Conservation (phyloP, 2,888 invertebrate species). For the Hirtodrosophila trivittata region DNA sequence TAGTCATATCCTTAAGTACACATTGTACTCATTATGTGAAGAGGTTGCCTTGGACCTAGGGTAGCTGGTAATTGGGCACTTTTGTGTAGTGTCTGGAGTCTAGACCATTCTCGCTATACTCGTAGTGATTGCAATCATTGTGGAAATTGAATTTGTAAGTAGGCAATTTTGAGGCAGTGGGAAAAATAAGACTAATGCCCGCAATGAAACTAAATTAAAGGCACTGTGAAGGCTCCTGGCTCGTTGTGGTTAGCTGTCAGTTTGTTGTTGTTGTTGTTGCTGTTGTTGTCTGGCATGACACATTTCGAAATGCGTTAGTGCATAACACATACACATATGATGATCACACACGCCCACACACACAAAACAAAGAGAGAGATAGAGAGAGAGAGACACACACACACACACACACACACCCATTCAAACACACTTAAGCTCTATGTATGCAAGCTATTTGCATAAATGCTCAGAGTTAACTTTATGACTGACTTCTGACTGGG, state of each 20-base stretch:
- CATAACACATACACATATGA: constrained; percentile 11
- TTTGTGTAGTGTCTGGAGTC: not conserved
- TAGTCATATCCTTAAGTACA: too few species aligned
- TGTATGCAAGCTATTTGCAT: constrained; percentile 53
- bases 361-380: not conserved
- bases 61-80: constrained; percentile 1
- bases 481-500: constrained; percentile 62
- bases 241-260: constrained; percentile 16
- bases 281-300: constrained; percentile 34
- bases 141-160: constrained; percentile 73
- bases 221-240: constrained; percentile 24
- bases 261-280: constrained; percentile 17
- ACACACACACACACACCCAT: constrained; percentile 6
- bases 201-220: constrained; percentile 65
- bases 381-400: not conserved
- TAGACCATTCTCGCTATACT: not conserved
- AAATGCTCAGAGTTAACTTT: constrained; percentile 62
- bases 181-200: constrained; percentile 65
- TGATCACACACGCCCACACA: not conserved
- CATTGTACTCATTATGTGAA: too few species aligned
- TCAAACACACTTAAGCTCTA: constrained; percentile 7
- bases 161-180: constrained; percentile 57
- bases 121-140: constrained; percentile 65
- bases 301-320: constrained; percentile 34
- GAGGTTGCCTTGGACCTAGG: not conserved